Conservation (phyloP, 1,140 invertebrate genomes). For the Rhopalosiphum padi region DNA sequence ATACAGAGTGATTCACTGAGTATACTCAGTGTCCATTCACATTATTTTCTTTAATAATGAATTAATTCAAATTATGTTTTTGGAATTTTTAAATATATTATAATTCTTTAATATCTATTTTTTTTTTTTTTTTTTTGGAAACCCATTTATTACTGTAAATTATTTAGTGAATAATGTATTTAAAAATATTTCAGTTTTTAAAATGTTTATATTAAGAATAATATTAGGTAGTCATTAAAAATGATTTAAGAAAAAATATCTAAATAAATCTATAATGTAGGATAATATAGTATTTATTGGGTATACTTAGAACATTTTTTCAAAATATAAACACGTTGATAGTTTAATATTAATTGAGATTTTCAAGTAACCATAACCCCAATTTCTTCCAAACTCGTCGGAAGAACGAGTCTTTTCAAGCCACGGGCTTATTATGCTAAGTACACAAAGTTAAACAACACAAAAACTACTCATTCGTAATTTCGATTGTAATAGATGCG, state of each 20-base stretch:
- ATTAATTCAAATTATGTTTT: background rate
- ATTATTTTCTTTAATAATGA: background rate
- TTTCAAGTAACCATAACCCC: background rate
- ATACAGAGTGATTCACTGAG: background rate
- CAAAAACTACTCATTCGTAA: background rate
- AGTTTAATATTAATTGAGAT: background rate
- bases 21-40: background rate
- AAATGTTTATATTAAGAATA: too few relatives aligned
- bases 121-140: too few relatives aligned
- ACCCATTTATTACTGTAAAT: too few relatives aligned
- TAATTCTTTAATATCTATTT: background rate
- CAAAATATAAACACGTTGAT: background rate
- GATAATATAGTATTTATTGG: background rate
- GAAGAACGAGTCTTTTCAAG: too few relatives aligned
- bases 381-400: background rate
- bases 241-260: background rate
- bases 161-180: too few relatives aligned
- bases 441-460: background rate
- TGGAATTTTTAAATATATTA: too few relatives aligned
- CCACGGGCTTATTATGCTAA: background rate
- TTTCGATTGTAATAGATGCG: background rate
- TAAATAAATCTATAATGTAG: background rate
- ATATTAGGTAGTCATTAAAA: background rate
- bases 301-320: background rate
- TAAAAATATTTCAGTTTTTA: too few relatives aligned